A percentile compares a stretch with the other conserved stretches of the same genome.
Conservation (phyloP, 2,888 invertebrate species). For the Mesoligia furuncula region DNA sequence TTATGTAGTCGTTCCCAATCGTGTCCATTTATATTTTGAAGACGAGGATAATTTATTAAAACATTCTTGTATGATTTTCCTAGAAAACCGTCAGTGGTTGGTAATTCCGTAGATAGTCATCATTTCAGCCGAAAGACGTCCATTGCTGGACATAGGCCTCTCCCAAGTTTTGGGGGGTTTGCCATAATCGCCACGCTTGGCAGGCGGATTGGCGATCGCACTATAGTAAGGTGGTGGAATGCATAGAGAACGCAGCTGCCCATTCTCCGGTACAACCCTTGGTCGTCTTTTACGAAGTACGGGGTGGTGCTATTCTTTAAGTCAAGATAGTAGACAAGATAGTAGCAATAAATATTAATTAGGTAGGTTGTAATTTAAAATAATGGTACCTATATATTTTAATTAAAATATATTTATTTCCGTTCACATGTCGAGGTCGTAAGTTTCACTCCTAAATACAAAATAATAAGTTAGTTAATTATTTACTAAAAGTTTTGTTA, state of each 20-base stretch:
- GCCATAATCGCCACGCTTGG: no score
- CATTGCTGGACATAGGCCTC: no score
- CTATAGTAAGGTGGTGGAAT: no score
- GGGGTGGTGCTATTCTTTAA: no score
- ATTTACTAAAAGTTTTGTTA: not conserved
- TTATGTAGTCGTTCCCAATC: constrained; percentile 28
- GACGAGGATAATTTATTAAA: constrained; percentile 1
- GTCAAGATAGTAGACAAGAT: no score
- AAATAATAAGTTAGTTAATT: not conserved
- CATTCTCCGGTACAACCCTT: no score
- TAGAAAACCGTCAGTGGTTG: not conserved
- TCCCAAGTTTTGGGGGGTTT: no score
- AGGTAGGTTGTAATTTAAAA: not conserved
- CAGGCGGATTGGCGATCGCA: no score
- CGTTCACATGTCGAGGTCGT: not conserved
- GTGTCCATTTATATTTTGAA: constrained; percentile 14
- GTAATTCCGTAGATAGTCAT: no score
- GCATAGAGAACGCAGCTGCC: no score
- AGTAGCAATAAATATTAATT: not conserved
- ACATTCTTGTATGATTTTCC: constrained; percentile 2
- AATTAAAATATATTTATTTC: not conserved
- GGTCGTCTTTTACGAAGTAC: no score
- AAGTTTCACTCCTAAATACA: not conserved
- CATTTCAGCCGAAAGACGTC: no score
- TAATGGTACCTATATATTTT: not conserved